Percentiles rank a stretch among this genome's conserved stretches.
Evolutionary conservation across 1,140 invertebrate genomes (phyloP).

Genomic region (Drosophila lacteicornis): DNA sequence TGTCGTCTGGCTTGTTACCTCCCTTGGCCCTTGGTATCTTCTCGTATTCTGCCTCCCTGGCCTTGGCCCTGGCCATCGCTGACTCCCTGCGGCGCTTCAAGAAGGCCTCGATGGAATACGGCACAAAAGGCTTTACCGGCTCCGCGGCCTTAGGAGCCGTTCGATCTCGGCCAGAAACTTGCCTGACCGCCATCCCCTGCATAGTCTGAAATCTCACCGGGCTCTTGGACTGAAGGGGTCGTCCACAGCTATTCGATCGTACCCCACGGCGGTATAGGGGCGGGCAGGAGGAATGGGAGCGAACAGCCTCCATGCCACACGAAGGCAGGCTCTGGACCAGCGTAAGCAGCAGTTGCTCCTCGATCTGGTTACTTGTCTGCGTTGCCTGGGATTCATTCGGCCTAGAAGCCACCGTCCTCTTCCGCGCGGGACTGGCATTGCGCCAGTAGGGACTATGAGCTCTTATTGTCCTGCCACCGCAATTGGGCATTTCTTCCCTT

Average conservation of each 20-base stretch:
- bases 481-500: slow-evolving; percentile 46
- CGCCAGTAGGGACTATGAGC: slow-evolving; percentile 15
- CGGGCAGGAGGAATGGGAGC: not conserved
- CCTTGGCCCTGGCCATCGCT: not conserved
- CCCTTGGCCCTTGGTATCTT: not conserved
- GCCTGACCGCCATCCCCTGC: slow-evolving; percentile 12
- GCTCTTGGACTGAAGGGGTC: not conserved
- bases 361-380: not conserved
- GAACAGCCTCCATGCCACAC: not conserved
- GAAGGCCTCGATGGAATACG: not conserved
- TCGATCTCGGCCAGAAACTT: slow-evolving; percentile 4
- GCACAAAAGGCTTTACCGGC: not conserved
- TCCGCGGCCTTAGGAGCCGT: not conserved
- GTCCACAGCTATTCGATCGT: not conserved
- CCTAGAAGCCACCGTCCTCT: not conserved
- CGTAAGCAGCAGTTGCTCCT: slow-evolving; percentile 20
- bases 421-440: not conserved
- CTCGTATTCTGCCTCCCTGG: slow-evolving; percentile 8
- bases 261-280: not conserved
- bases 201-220: not conserved
- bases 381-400: no score
- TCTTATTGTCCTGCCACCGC: not conserved
- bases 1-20: not conserved
- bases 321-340: slow-evolving; percentile 17
- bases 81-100: not conserved